Conservation (phyloP, 1,140 invertebrate species). For the Aphelinus certus region DNA sequence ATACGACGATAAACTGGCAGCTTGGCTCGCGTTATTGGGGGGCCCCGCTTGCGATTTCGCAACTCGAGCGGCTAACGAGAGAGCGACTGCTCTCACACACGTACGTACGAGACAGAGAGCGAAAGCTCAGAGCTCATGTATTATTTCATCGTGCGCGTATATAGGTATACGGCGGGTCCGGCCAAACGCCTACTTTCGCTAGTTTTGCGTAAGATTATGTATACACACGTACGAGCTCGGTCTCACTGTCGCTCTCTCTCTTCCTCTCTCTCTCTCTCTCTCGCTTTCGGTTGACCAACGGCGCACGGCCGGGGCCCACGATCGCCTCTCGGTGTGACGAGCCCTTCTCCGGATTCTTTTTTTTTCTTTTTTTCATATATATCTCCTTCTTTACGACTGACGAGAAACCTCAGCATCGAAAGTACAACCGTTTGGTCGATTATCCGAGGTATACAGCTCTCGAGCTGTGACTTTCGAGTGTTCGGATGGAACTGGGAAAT, state of each 20-base stretch:
- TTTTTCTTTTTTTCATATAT: too few species aligned
- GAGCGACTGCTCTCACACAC: background rate
- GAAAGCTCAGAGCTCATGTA: conserved; percentile 39
- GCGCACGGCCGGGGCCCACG: too few species aligned
- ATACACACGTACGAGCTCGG: background rate
- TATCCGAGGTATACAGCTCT: too few species aligned
- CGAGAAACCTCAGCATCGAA: too few species aligned
- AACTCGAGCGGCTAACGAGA: conserved; percentile 49
- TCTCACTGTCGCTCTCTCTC: background rate
- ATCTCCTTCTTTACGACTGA: too few species aligned
- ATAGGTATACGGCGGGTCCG: conserved; percentile 21
- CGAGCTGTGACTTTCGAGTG: too few species aligned
- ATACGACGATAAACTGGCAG: background rate
- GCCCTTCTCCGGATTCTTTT: too few species aligned
- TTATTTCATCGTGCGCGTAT: conserved; percentile 45
- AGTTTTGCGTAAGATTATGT: conserved; percentile 58
- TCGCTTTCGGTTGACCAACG: background rate
- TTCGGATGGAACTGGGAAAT: too few species aligned
- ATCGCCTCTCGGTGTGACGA: too few species aligned
- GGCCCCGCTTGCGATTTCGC: conserved; percentile 44
- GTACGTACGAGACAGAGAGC: background rate
- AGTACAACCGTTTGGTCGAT: too few species aligned
- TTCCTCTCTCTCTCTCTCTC: background rate
- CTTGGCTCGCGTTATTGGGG: background rate
- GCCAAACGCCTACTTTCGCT: conserved; percentile 57